phyloP scores from a whole-genome alignment of 1,140 invertebrate species.

The Anastrepha ludens region DNA sequence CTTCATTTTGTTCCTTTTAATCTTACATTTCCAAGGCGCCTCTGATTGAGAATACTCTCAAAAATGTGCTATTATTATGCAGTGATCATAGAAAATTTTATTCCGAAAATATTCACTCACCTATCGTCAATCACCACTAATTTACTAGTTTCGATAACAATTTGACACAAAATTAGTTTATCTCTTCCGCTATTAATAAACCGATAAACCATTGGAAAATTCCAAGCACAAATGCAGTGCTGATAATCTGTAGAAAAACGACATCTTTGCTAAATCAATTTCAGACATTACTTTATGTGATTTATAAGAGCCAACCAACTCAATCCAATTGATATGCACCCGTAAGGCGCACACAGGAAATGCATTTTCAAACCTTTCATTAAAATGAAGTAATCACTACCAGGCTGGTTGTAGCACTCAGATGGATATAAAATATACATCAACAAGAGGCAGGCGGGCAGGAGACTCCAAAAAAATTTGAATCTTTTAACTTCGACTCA shows the following conservation, averaged over 20 bases:
- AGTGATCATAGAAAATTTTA: neutral
- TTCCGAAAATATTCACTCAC: neutral
- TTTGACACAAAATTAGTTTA: neutral
- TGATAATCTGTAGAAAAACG: neutral
- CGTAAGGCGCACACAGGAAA: neutral
- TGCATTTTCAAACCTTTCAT: neutral
- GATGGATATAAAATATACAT: no score
- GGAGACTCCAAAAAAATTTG: no score
- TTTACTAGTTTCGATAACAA: neutral
- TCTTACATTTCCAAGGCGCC: no score
- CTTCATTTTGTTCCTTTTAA: no score
- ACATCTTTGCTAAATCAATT: neutral
- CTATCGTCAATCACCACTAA: constrained; percentile 4
- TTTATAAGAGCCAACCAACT: neutral
- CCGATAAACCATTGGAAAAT: neutral
- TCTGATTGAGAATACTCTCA: no score
- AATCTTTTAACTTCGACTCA: no score
- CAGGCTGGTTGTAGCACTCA: no score
- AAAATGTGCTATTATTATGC: no score
- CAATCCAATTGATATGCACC: neutral
- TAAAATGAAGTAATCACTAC: neutral
- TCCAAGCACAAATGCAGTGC: neutral
- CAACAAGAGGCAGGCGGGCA: no score
- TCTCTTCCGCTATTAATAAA: neutral
- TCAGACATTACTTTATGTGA: neutral